Percentiles rank a stretch among this genome's conserved stretches.
Conservation (phyloP, 2,888 invertebrate species). For the Aphidoletes aphidimyza region DNA sequence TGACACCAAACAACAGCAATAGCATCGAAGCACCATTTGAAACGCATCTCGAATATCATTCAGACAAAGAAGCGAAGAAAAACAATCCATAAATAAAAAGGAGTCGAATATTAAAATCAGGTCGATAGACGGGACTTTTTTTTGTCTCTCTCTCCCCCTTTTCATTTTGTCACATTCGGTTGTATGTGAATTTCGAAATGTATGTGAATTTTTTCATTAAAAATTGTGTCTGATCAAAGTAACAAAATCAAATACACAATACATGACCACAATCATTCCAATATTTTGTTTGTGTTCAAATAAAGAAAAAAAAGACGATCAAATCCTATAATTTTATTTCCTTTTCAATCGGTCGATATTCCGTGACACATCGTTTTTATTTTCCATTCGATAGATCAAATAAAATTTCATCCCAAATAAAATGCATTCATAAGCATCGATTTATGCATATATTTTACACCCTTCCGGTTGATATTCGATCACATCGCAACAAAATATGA, state of each 20-base stretch:
- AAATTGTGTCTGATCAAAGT: not conserved
- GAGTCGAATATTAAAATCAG: constrained; percentile 40
- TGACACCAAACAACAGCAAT: not conserved
- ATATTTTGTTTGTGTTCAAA: not conserved
- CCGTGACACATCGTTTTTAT: constrained; percentile 39
- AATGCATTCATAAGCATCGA: constrained; percentile 6
- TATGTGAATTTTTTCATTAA: constrained; percentile 15
- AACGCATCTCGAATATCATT: constrained; percentile 21
- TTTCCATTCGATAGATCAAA: not conserved
- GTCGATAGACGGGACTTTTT: not conserved
- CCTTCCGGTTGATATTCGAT: constrained; percentile 51
- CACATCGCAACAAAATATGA: constrained; percentile 9
- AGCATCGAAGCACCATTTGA: not conserved
- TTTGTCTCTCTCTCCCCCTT: not conserved
- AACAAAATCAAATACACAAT: not conserved
- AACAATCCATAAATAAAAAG: constrained; percentile 29
- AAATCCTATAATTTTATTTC: constrained; percentile 45
- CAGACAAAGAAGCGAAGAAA: not conserved
- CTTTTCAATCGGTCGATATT: constrained; percentile 3
- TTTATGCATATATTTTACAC: constrained; percentile 49
- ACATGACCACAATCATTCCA: constrained; percentile 20
- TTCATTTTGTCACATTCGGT: constrained; percentile 35
- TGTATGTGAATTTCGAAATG: not conserved
- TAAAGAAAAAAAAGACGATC: not conserved
- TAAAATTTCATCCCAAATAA: not conserved